Percentiles rank a stretch among this genome's conserved stretches.
Conservation (phyloP, 2,797 vertebrate genomes). For the Oreortyx pictus region DNA sequence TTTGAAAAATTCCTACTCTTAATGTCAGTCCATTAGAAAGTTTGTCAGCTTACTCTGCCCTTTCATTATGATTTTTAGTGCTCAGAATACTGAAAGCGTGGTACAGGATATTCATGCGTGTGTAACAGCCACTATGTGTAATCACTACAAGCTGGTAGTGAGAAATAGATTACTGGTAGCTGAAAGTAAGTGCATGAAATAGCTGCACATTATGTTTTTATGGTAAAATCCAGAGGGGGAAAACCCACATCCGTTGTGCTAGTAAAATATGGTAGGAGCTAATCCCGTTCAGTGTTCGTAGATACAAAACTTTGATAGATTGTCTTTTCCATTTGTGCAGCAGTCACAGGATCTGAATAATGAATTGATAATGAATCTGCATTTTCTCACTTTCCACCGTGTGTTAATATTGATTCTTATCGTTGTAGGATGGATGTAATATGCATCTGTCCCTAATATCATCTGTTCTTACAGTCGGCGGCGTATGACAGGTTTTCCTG, state of each 20-base stretch:
- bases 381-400: conserved; percentile 30
- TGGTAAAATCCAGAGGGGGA: not conserved
- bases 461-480: not conserved
- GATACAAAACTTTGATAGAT: not conserved
- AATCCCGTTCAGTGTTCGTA: not conserved
- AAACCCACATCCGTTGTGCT: not conserved
- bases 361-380: not conserved
- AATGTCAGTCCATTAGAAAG: conserved; percentile 4
- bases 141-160: not conserved
- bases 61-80: conserved; percentile 25
- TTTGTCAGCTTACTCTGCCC: not conserved
- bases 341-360: not conserved
- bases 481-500: not conserved
- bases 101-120: not conserved
- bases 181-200: not conserved
- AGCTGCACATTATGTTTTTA: not conserved
- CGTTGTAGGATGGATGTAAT: not conserved
- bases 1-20: conserved; percentile 29
- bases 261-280: not conserved
- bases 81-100: not conserved
- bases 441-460: not conserved
- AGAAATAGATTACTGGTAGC: not conserved
- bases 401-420: conserved; percentile 28
- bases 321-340: not conserved
- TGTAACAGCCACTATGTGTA: not conserved